Percentiles rank a stretch among this genome's conserved stretches.
These are phyloP conservation scores for Brienomyrus brachyistius DNA, from an alignment of 2,113 vertebrate species.

Conservation along the genomic window DNA sequence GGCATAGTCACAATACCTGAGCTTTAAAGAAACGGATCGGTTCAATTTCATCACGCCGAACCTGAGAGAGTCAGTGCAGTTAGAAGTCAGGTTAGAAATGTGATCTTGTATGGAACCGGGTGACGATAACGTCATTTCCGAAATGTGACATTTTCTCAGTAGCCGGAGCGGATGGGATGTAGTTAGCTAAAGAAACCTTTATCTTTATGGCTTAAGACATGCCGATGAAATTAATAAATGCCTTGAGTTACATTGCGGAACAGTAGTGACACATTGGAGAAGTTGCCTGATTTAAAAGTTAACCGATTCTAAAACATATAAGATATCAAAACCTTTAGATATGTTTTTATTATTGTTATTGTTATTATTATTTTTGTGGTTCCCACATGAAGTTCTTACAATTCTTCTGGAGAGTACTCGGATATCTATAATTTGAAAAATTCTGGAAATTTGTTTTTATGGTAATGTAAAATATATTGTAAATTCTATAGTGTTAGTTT, in stretches of 20 bases:
- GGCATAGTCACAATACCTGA: not conserved
- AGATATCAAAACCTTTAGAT: not conserved
- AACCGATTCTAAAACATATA: not conserved
- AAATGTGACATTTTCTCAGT: not conserved
- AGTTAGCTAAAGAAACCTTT: not conserved
- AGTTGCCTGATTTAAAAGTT: not conserved
- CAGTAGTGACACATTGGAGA: not conserved
- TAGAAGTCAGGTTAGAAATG: not conserved
- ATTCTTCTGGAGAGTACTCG: not conserved
- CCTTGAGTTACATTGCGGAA: not conserved
- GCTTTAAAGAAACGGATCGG: not conserved
- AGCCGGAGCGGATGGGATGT: not conserved
- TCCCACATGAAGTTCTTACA: not conserved
- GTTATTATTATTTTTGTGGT: not conserved
- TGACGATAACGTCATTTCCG: not conserved
- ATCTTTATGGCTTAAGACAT: not conserved
- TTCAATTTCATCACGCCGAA: not conserved
- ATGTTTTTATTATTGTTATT: not conserved
- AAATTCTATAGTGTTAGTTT: not conserved
- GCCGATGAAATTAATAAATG: not conserved
- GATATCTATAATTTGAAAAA: not conserved
- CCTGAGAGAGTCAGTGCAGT: not conserved
- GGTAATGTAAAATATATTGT: not conserved
- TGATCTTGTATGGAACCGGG: not conserved
- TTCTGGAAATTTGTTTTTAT: not conserved